A percentile compares a stretch with the other conserved stretches of the same genome.
Conservation (phyloP, 2,888 invertebrate genomes). For the Polydrusus tereticollis region DNA sequence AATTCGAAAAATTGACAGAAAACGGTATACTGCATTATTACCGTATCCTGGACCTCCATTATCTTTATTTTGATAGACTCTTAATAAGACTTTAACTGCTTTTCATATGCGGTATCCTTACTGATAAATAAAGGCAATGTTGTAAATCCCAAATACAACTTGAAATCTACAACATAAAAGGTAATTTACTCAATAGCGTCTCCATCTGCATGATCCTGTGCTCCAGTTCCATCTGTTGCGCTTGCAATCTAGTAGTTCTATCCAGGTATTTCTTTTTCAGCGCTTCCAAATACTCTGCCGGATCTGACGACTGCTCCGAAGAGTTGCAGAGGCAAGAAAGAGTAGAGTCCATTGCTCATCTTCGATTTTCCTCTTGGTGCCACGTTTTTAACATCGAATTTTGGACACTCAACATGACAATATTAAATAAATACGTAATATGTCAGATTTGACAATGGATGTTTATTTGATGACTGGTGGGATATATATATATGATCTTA, state of each 20-base stretch:
- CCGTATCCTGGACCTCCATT: no score
- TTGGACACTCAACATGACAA: slow-evolving; percentile 10
- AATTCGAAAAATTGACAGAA: no score
- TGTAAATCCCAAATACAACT: no score
- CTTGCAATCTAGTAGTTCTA: slow-evolving; percentile 39
- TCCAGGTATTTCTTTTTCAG: slow-evolving; percentile 41
- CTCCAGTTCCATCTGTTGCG: slow-evolving; percentile 40
- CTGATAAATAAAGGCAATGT: no score
- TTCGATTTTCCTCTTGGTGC: not conserved
- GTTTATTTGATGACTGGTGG: not conserved
- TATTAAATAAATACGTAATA: not conserved
- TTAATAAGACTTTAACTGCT: no score
- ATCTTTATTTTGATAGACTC: no score
- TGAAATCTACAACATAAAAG: no score
- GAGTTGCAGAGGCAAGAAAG: slow-evolving; percentile 37
- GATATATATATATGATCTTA: not conserved
- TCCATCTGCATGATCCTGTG: slow-evolving; percentile 43
- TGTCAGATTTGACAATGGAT: not conserved
- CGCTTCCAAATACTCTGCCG: slow-evolving; percentile 38
- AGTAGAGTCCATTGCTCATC: slow-evolving; percentile 39
- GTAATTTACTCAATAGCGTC: slow-evolving; percentile 35
- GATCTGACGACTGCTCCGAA: slow-evolving; percentile 26
- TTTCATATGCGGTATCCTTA: no score
- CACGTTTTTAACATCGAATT: slow-evolving; percentile 27
- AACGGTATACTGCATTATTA: no score